Base-by-base conservation (phyloP, 2,888 invertebrate species). In the Glyphotaelius pellucidus region DNA sequence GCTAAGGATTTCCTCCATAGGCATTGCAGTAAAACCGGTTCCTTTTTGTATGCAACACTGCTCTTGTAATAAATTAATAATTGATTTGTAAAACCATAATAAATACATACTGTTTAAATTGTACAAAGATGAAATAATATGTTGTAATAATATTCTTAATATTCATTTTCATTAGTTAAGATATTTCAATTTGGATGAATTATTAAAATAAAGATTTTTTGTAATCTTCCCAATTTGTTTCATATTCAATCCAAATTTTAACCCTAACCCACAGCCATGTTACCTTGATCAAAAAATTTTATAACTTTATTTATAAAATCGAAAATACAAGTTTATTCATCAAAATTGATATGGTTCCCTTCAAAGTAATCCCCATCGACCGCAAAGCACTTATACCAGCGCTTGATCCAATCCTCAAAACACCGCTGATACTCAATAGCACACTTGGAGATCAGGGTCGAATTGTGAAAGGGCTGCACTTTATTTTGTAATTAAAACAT, bases 151-250 rank as follows among this genome's bases (percentile, higher is more conserved):
- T 84, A 84, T 67, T 19, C 67, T 67, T 67, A 52, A 52, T 67
- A 67, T 67, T 67, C 67, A 67, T 42, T 42, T 42, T 86, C 86
- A 38, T 42, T 86, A 86, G 86, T 35, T 86, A 86, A 86, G 86
- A 11, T 86, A 86, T 86, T 86, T 86, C 86, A 86, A 86, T 86
- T 86, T 86, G 42, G 42, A 86, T 86, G 35, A 30, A 86, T 67
- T 67, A 67, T 86, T 47, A 86, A 86, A 86, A 86, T 86, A 86
- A 86, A 86, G 86, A n/a, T 86, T 86, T 83, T 86, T 86, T 86
- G 42, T 86, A 86, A 86, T 86, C 86, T 86, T 86, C 30, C 42
- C 38, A 42, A 42, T 42, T 86, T 32, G 47, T 86, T 86, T 86
- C 30, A 86, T 86, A 38, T 83, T 19, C 2, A 9, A 35, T 32